Base-by-base conservation (phyloP, 2,113 vertebrate genomes). In the Myrmecophaga tridactyla region DNA sequence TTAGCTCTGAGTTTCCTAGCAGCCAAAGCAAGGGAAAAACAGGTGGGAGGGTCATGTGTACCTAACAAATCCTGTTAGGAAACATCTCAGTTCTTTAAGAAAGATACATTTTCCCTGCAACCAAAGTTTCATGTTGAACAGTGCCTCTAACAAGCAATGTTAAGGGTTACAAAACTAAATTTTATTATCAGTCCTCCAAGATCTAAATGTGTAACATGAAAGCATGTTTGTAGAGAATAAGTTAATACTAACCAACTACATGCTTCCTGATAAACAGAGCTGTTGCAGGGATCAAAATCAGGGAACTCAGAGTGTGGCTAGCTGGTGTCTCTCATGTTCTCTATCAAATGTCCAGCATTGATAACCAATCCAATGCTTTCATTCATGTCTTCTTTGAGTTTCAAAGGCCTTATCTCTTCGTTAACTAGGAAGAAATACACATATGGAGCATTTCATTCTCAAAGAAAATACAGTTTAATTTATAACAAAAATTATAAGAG, bases 1-100 rank as follows among this genome's bases (percentile, higher is more conserved):
- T 43, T 85, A 39, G 18, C 27, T 92, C 51, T 41, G 67, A 96
- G 72, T 78, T 88, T 90, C 89, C 67, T 29, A 90, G 65, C 13
- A 92, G 53, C 76, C 70, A 94, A 87, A 18, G 73, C n/a, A 80
- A 86, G 53, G 65, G 13, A 29, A 88, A 92, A 63, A 17, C 53
- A 51, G 73, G 31, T 1, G 17, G 62, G 7, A 39, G 17, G 13
- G 8, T 18, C 21, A 41, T 29, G 9, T 29, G 9, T 9, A 62
- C 41, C 39, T 90, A 62, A 89, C 34, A 90, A 90, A 58, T 14
- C 3, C 69, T 56, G 10, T 29, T 53, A 56, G 67, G 48, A 7
- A 72, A 15, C 34, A 41, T 4, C 82, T 80, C 43, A 31, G 14
- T 73, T 78, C 46, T 58, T 81, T 39, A 70, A 31, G n/a, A 90